Evolutionary conservation across 1,140 invertebrate species (phyloP).

Genomic region (Drosophila pallidifrons): DNA sequence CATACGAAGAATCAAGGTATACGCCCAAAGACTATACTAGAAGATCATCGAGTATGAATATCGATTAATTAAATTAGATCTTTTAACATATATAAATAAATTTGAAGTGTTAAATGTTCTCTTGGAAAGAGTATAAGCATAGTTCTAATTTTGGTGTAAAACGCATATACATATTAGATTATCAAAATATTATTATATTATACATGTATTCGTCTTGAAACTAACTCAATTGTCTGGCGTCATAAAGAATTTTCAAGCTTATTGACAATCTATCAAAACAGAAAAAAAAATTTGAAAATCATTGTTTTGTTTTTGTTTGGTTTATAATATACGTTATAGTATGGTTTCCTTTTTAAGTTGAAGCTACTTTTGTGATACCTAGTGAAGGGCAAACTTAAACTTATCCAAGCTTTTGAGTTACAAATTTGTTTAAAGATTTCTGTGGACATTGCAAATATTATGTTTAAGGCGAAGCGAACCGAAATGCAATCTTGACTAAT

Average conservation of each 20-base stretch:
- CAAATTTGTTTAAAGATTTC: constrained; percentile 65
- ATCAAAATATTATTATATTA: constrained; percentile 29
- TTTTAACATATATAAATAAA: background rate
- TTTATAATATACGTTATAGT: constrained; percentile 3
- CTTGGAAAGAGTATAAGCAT: constrained; percentile 51
- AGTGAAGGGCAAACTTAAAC: constrained; percentile 53
- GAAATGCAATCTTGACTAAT: constrained; percentile 49
- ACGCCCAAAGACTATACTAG: constrained; percentile 15
- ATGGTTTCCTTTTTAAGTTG: constrained; percentile 52
- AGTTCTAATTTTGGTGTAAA: constrained; percentile 31
- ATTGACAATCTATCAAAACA: constrained; percentile 67
- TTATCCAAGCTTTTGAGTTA: constrained; percentile 58
- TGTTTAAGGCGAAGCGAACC: constrained; percentile 30
- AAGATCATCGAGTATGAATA: constrained; percentile 9
- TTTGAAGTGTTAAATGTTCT: constrained; percentile 6
- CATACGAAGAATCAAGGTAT: constrained; percentile 13
- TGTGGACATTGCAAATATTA: constrained; percentile 20
- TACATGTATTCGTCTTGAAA: constrained; percentile 28
- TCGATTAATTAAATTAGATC: constrained; percentile 9
- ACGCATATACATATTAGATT: constrained; percentile 47
- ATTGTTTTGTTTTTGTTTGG: constrained; percentile 32
- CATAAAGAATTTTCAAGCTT: constrained; percentile 62
- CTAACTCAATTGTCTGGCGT: constrained; percentile 45
- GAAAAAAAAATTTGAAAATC: constrained; percentile 40
- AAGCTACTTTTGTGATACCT: constrained; percentile 78